Percentiles rank a stretch among this genome's conserved stretches.
Evolutionary conservation across 2,888 invertebrate genomes (phyloP).

Genomic region (Neoascia interrupta): DNA sequence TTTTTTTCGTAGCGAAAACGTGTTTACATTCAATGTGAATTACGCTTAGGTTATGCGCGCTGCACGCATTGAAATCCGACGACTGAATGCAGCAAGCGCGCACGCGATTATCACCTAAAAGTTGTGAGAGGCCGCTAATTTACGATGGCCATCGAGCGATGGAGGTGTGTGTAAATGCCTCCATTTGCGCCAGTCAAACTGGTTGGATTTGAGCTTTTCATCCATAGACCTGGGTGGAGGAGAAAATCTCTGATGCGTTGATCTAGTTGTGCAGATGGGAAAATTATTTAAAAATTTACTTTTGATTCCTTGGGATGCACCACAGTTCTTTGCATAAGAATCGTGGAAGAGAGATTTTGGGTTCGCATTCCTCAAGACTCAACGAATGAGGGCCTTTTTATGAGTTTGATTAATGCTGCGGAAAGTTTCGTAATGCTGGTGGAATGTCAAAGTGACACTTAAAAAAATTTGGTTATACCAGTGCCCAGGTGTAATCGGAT

Average conservation of each 20-base stretch:
- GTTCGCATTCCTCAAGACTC: too few species aligned
- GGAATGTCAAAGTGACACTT: too few species aligned
- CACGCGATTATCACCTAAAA: slow-evolving; percentile 51
- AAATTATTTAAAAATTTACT: slow-evolving; percentile 42
- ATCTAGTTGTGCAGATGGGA: slow-evolving; percentile 40
- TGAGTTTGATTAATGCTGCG: too few species aligned
- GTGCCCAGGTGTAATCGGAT: too few species aligned
- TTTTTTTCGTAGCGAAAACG: too few species aligned
- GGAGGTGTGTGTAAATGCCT: slow-evolving; percentile 45
- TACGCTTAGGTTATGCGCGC: slow-evolving; percentile 42
- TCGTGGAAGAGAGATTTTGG: too few species aligned
- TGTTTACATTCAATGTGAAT: slow-evolving; percentile 61
- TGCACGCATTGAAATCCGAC: slow-evolving; percentile 51
- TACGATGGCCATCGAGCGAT: slow-evolving; percentile 46
- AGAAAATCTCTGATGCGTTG: slow-evolving; percentile 33
- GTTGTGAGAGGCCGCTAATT: slow-evolving; percentile 52
- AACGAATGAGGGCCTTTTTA: too few species aligned
- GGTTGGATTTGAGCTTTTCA: slow-evolving; percentile 23
- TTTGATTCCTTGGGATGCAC: too few species aligned
- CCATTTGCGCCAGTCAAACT: slow-evolving; percentile 37
- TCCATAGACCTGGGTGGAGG: neutral
- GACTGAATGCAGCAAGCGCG: slow-evolving; percentile 19
- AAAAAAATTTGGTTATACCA: too few species aligned
- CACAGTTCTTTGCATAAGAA: too few species aligned
- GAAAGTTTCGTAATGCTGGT: too few species aligned